phyloP scores from a whole-genome alignment of 2,888 invertebrate genomes.

The Melitaea athalia region DNA sequence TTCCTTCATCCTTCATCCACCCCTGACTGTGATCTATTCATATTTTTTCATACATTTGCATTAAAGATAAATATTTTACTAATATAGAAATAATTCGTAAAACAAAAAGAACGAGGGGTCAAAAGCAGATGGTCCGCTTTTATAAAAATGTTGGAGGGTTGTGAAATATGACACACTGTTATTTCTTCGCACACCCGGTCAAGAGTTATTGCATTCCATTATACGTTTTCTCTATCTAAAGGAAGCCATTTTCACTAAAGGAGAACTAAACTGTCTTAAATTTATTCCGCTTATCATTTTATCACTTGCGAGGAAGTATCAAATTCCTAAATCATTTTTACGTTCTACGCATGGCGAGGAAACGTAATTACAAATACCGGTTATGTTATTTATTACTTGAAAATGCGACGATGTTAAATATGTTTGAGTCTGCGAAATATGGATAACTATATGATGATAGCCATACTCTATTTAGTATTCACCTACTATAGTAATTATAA shows the following conservation, averaged over 20 bases:
- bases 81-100: slow-evolving; percentile 78
- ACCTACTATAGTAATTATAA: slow-evolving; percentile 13
- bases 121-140: slow-evolving; percentile 82
- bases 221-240: slow-evolving; percentile 81
- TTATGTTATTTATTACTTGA: not conserved
- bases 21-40: not conserved
- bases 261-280: slow-evolving; percentile 78
- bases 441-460: not conserved
- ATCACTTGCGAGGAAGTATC: slow-evolving; percentile 50
- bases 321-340: slow-evolving; percentile 45
- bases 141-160: slow-evolving; percentile 83
- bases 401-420: not conserved
- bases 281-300: slow-evolving; percentile 71
- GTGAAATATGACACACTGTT: slow-evolving; percentile 83
- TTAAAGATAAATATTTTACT: slow-evolving; percentile 54
- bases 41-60: slow-evolving; percentile 4
- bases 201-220: slow-evolving; percentile 83
- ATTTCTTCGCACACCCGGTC: slow-evolving; percentile 83
- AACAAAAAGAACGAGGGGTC: slow-evolving; percentile 82
- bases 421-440: not conserved
- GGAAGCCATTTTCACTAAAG: slow-evolving; percentile 81
- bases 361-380: not conserved
- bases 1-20: not conserved
- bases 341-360: slow-evolving; percentile 3
- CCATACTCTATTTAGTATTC: not conserved